These are phyloP conservation scores for Discoglossus pictus DNA, from an alignment of 2,797 vertebrate genomes.

Conservation along the genomic window DNA sequence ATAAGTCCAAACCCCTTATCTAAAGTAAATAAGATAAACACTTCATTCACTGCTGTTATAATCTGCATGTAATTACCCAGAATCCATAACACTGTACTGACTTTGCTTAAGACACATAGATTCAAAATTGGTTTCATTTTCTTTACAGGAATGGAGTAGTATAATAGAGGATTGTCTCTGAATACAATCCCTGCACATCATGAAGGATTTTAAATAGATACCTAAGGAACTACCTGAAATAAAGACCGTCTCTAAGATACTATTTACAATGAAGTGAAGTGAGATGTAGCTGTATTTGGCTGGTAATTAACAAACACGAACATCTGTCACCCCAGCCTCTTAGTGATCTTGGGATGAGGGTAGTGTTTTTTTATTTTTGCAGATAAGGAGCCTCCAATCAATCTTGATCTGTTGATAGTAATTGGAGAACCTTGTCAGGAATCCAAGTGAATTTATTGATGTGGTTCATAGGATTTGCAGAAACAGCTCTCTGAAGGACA, in stretches of 20 bases:
- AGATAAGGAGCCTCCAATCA: constrained; percentile 60
- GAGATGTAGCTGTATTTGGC: constrained; percentile 32
- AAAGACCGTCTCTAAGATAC: background rate
- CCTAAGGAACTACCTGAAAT: constrained; percentile 30
- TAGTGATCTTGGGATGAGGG: constrained; percentile 37
- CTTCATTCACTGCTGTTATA: no score
- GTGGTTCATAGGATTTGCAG: constrained; percentile 66
- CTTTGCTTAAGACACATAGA: no score
- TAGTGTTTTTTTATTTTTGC: constrained; percentile 44
- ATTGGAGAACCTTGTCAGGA: constrained; percentile 66
- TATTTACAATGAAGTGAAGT: constrained; percentile 14
- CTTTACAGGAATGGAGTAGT: no score
- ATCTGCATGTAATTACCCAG: no score
- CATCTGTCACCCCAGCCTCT: constrained; percentile 29
- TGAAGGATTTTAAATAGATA: no score
- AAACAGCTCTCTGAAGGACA: constrained; percentile 66
- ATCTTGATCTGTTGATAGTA: constrained; percentile 64
- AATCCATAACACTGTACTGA: no score
- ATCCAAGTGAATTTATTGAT: constrained; percentile 61
- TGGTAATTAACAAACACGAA: constrained; percentile 43
- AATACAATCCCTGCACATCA: no score
- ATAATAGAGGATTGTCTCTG: no score
- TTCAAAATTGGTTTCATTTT: no score
- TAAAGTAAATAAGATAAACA: no score
- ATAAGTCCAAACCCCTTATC: no score